Conservation (phyloP, 35 echinoderm and acorn worm species). For the Heliocidaris erythrogramma region DNA sequence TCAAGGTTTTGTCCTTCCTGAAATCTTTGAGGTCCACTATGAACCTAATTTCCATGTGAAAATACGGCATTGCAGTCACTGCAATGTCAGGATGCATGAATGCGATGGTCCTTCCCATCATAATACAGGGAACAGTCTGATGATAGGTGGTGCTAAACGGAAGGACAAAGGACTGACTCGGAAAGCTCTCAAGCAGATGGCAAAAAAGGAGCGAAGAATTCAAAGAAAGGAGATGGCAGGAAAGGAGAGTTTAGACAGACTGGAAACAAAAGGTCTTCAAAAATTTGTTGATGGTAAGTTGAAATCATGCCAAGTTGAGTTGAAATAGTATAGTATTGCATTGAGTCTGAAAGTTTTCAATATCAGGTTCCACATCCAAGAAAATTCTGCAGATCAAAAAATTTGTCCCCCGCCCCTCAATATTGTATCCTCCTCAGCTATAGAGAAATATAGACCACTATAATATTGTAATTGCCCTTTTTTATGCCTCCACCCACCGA, state of each 20-base stretch:
- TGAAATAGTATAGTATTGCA: background rate
- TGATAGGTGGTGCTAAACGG: background rate
- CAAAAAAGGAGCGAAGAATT: background rate
- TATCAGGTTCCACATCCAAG: background rate
- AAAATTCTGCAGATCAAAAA: no score
- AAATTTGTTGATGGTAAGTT: constrained; percentile 5
- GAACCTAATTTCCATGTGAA: background rate
- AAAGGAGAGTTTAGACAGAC: background rate
- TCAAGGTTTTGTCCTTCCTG: background rate
- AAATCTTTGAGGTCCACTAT: background rate
- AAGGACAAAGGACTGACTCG: background rate
- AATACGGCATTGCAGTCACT: background rate
- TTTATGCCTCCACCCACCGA: no score
- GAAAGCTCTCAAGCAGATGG: background rate
- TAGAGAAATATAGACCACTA: no score
- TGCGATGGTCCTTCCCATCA: background rate
- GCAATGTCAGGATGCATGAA: background rate
- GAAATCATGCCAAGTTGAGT: background rate
- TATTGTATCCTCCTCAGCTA: no score
- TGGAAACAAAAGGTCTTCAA: background rate
- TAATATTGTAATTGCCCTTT: no score
- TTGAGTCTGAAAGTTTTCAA: background rate
- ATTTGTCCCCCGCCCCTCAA: no score
- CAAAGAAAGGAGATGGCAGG: background rate
- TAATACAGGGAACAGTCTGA: background rate